Percentiles rank a stretch among this genome's conserved stretches.
Evolutionary conservation across 2,113 vertebrate species (phyloP).

Genomic region (Sebastes fasciatus): DNA sequence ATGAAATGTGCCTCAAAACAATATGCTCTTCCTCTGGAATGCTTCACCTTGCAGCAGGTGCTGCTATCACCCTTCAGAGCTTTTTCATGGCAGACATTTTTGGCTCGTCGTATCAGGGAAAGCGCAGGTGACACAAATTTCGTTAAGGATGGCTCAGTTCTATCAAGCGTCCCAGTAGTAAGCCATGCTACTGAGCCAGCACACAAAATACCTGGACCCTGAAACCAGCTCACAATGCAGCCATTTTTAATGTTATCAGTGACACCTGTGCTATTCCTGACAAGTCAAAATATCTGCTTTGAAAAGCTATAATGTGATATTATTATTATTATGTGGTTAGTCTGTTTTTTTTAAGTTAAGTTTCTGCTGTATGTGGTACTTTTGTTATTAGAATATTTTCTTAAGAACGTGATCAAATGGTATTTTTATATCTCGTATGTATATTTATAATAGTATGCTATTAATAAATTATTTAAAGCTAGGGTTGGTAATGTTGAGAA

Average conservation of each 20-base stretch:
- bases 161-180: neutral
- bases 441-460: neutral
- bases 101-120: neutral
- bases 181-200: neutral
- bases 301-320: neutral
- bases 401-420: neutral
- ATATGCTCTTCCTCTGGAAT: neutral
- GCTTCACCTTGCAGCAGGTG: neutral
- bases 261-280: neutral
- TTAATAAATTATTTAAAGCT: no score
- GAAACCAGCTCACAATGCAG: neutral
- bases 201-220: neutral
- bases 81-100: neutral
- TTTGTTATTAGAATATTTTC: neutral
- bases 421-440: no score
- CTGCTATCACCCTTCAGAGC: neutral
- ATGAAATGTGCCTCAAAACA: neutral
- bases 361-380: neutral
- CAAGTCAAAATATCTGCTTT: neutral
- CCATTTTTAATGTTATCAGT: neutral
- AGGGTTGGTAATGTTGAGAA: no score
- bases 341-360: no score
- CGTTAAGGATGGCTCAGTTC: neutral
- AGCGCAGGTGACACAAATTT: conserved; percentile 3
- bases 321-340: neutral